Evolutionary conservation across 1,140 invertebrate species (phyloP).

Genomic region (Trissolcus basalis): DNA sequence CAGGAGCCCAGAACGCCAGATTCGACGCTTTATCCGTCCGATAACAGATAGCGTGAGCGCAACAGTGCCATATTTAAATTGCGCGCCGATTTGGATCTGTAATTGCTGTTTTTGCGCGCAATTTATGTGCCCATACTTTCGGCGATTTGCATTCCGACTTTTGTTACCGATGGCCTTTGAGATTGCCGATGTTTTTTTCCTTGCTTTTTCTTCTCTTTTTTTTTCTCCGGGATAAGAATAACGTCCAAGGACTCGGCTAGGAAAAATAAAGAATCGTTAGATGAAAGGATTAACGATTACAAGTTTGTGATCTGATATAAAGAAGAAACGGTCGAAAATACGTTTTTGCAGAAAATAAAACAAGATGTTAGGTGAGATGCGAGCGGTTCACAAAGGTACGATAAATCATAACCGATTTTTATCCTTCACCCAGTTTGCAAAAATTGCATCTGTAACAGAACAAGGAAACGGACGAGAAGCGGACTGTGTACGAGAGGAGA

Average conservation of each 20-base stretch:
- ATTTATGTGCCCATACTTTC: constrained; percentile 31
- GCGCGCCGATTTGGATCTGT: constrained; percentile 36
- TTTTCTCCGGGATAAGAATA: no score
- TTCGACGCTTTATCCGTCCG: constrained; percentile 38
- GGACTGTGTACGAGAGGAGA: constrained; percentile 11
- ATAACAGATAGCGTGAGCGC: constrained; percentile 49
- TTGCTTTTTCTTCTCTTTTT: no score
- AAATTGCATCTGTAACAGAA: constrained; percentile 3
- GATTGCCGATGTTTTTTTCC: no score
- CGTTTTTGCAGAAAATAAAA: background rate
- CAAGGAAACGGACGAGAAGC: constrained; percentile 11
- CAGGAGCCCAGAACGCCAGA: constrained; percentile 38
- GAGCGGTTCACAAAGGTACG: no score
- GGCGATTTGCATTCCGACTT: constrained; percentile 25
- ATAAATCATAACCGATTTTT: no score
- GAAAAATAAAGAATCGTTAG: no score
- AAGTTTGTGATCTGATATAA: no score
- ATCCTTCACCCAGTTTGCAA: constrained; percentile 15
- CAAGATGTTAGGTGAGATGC: background rate
- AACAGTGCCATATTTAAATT: constrained; percentile 29
- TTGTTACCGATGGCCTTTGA: background rate
- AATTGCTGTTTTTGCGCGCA: constrained; percentile 45
- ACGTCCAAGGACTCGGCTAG: no score
- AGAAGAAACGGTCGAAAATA: no score
- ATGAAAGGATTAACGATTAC: no score